Evolutionary conservation across 2,113 vertebrate species (phyloP).

Genomic region (Macquaria ambigua): DNA sequence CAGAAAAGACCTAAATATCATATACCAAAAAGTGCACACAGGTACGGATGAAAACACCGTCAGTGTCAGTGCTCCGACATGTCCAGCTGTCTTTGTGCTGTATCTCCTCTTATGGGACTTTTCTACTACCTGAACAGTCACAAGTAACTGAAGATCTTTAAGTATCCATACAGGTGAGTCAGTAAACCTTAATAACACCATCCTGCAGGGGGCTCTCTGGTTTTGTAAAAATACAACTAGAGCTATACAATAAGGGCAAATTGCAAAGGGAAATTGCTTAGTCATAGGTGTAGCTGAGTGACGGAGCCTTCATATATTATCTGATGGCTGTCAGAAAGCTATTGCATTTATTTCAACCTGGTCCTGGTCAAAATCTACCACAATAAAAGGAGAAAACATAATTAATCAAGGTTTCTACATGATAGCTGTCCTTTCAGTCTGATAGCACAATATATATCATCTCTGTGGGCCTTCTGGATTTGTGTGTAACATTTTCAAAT

Average conservation of each 20-base stretch:
- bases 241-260: background rate
- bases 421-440: background rate
- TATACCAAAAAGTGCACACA: background rate
- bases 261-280: background rate
- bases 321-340: background rate
- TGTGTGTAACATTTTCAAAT: constrained; percentile 16
- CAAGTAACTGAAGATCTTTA: background rate
- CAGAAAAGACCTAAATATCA: constrained; percentile 1
- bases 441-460: background rate
- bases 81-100: background rate
- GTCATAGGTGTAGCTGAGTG: background rate
- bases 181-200: background rate
- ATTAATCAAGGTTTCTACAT: constrained; percentile 1
- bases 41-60: constrained; percentile 14
- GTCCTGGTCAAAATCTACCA: background rate
- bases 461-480: constrained; percentile 29
- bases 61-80: background rate
- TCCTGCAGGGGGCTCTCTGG: constrained; percentile 23
- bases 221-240: background rate
- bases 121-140: background rate
- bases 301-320: background rate
- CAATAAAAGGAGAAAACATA: background rate
- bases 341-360: background rate
- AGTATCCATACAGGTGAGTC: background rate
- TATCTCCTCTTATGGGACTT: background rate